These are phyloP conservation scores for Antechinus flavipes DNA, from an alignment of 2,113 vertebrate species.

Conservation along the genomic window DNA sequence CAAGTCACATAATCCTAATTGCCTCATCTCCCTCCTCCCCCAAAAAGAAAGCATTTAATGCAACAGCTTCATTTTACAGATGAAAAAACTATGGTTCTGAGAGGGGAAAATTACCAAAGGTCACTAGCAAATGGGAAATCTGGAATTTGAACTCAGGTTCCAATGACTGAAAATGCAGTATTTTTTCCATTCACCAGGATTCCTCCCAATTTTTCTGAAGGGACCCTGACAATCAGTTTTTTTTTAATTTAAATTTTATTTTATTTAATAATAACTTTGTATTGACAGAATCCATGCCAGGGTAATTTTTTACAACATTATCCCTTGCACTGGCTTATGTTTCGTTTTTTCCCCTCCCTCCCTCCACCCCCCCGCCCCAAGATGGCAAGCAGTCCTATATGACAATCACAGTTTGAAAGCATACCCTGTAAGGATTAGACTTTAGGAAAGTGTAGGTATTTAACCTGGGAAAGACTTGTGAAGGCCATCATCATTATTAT, in stretches of 20 bases:
- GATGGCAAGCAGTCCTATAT: no score
- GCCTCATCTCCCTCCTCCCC: no score
- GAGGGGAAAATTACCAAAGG: background rate
- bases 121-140: background rate
- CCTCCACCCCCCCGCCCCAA: no score
- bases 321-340: no score
- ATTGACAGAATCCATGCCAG: no score
- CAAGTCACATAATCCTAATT: no score
- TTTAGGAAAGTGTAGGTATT: background rate
- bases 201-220: background rate
- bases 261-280: no score
- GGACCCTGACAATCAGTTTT: no score
- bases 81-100: background rate
- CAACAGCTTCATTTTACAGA: background rate
- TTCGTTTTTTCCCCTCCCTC: no score
- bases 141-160: background rate
- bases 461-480: background rate
- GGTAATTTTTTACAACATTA: no score
- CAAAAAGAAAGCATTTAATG: background rate
- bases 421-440: background rate
- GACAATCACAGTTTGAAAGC: background rate
- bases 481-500: background rate
- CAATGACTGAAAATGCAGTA: background rate
- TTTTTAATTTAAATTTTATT: no score
- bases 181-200: background rate